These are phyloP conservation scores for Chaetoderma sp. DNA, from an alignment of 2,888 invertebrate genomes.

Conservation along the genomic window DNA sequence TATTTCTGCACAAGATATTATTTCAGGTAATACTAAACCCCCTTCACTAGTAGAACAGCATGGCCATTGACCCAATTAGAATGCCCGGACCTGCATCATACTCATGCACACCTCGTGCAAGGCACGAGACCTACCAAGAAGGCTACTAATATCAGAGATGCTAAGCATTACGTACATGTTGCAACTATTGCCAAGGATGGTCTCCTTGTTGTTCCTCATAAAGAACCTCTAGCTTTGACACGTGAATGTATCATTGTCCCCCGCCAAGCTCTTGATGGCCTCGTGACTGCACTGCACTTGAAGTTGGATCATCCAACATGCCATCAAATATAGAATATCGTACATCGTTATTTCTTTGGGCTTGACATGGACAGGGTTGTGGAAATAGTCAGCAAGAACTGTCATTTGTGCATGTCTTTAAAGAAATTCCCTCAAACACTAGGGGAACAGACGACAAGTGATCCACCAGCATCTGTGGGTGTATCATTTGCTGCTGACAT, in stretches of 20 bases:
- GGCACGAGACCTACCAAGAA: no score
- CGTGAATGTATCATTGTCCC: constrained; percentile 39
- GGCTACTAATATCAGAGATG: no score
- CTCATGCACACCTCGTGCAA: no score
- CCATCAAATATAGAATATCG: constrained; percentile 37
- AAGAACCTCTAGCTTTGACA: constrained; percentile 14
- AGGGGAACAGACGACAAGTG: constrained; percentile 33
- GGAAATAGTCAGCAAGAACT: constrained; percentile 22
- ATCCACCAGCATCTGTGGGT: constrained; percentile 35
- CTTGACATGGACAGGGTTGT: constrained; percentile 31
- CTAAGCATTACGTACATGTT: no score
- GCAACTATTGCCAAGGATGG: no score
- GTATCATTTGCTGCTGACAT: constrained; percentile 44
- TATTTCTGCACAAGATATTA: constrained; percentile 18
- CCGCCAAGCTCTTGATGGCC: constrained; percentile 33
- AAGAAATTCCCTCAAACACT: constrained; percentile 27
- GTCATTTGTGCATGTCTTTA: constrained; percentile 39
- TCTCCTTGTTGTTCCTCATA: no score
- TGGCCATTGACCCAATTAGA: constrained; percentile 17
- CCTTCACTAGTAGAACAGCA: constrained; percentile 37
- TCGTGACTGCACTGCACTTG: constrained; percentile 39
- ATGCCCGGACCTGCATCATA: no score
- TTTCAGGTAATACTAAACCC: constrained; percentile 7
- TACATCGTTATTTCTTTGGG: constrained; percentile 38
- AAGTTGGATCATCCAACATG: constrained; percentile 38